Evolutionary conservation across 2,797 vertebrate species (phyloP), one percentile per base, ranked within the genome.

Genomic region (Scyliorhinus canicula): DNA sequence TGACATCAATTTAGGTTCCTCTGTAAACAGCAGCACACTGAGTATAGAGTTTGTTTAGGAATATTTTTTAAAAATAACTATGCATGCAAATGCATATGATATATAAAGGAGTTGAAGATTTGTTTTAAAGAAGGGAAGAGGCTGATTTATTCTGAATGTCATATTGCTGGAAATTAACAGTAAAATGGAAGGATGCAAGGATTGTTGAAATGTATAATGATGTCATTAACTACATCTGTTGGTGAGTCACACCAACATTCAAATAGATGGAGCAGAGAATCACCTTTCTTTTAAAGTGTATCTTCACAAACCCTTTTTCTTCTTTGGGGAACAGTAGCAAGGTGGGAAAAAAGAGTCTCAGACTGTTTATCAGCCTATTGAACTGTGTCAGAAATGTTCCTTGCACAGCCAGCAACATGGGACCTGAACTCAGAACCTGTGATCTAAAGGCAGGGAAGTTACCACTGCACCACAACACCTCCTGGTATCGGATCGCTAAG

Each of bases 151-250:
- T 55, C 14, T 40, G 86, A 60, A 91, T 91, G 57, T 91, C 7
- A 35, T 91, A 26, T 91, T 91, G 16, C 8, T 91, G 40, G 35
- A 91, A 65, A 63, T 35, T 91, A 16, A 24, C 35, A 63, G 88
- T 40, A 63, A 91, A 91, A 91, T 91, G 57, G 24, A 57, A 44
- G 88, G 88, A 91, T 91, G 31, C 55, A 60, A n/a, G 60, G 86
- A 60, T 90, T 90, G 86, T 60, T 40, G 35, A 24, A 55, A 60
- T n/a, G 57, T 44, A 35, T 44, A 65, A 40, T 65, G 57, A 63
- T 91, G n/a, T 44, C 88, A 91, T 91, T 65, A 65, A 63, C n/a
- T 44, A 26, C 60, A 91, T 91, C 60, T 91, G 57, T 57, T 90
- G 55, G 55, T 90, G 86, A 90, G 55, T 90, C 86, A 90, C 52